Base-by-base conservation (phyloP, 2,888 invertebrate species). In the Dichetophora obliterata region DNA sequence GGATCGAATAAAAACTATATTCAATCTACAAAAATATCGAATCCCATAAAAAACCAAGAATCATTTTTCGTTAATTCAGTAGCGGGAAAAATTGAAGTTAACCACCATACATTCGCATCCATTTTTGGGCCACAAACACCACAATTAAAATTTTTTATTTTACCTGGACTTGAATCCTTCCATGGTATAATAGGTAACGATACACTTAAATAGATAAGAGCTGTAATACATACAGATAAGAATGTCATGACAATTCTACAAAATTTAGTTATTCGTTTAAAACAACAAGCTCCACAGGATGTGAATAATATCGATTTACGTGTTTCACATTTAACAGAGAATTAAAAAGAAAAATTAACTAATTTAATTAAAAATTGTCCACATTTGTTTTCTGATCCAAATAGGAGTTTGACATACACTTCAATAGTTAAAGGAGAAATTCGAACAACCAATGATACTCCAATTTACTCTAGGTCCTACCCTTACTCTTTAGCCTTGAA, bases 181-280 rank as follows among this genome's bases (percentile, higher is more conserved):
- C 66, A 77, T 54, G 75, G 50, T 1, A 75, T 77, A 22, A 8
- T 76, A n/a, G 79, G 79, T 11, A 77, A 79, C n/a, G 79, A 79
- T 9, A 74, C 70, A n/a, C 54, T 54, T 54, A n/a, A 22, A 16
- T 5, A 31, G 31, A 31, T 31, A 31, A 5, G 31, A 31, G 16
- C 22, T 79, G 52, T 70, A 5, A 71, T 71, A n/a, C 57, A 57
- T n/a, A 69, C 61, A 16, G 34, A 19, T 54, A 24, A 69, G 2
- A 70, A 52, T 37, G 52, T 59, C 24, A 74, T 74, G 22, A 3
- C 54, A 22, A 34, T 77, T 1, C 66, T 50, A 31, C 63, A 63
- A 14, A 48, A 27, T 11, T 34, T 34, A 48, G 72, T 66, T 57
- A 66, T 77, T 14, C 52, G 34, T 50, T 48, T 74, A 14, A 22